A percentile compares a stretch with the other conserved stretches of the same genome.
phyloP scores from a whole-genome alignment of 2,113 vertebrate genomes.

The Morphnarchus princeps region DNA sequence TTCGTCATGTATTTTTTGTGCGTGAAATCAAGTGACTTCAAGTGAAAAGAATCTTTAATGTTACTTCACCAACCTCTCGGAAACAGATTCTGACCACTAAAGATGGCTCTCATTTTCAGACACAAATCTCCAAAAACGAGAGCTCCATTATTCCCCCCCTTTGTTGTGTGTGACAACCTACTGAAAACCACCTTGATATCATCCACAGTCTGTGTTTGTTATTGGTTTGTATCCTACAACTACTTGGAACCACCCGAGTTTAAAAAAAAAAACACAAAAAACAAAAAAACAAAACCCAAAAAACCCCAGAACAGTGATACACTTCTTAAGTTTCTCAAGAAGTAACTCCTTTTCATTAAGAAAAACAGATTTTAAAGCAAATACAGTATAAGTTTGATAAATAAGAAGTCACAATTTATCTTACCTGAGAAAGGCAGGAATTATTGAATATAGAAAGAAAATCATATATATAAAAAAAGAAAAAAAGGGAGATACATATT shows the following conservation, averaged over 20 bases:
- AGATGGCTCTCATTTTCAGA: not conserved
- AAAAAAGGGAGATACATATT: not conserved
- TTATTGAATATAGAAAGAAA: not conserved
- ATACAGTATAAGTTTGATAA: not conserved
- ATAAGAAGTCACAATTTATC: not conserved
- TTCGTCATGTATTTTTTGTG: not conserved
- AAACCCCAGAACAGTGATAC: not conserved
- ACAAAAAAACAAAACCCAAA: not conserved
- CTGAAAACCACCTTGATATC: not conserved
- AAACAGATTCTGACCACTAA: not conserved
- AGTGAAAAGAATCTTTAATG: not conserved
- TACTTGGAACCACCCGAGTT: not conserved
- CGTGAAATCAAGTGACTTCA: not conserved
- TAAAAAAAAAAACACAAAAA: not conserved
- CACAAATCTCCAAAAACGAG: not conserved
- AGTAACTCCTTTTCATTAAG: not conserved
- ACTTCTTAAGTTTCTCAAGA: not conserved
- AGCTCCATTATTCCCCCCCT: accelerated
- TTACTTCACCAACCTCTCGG: not conserved
- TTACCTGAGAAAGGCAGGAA: constrained; percentile 23
- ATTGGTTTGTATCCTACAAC: not conserved
- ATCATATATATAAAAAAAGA: not conserved
- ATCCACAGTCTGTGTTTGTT: not conserved
- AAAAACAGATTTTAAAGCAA: not conserved
- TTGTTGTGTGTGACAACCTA: not conserved